These are phyloP conservation scores for Kryptopterus vitreolus DNA, from an alignment of 2,797 vertebrate species.

Conservation along the genomic window DNA sequence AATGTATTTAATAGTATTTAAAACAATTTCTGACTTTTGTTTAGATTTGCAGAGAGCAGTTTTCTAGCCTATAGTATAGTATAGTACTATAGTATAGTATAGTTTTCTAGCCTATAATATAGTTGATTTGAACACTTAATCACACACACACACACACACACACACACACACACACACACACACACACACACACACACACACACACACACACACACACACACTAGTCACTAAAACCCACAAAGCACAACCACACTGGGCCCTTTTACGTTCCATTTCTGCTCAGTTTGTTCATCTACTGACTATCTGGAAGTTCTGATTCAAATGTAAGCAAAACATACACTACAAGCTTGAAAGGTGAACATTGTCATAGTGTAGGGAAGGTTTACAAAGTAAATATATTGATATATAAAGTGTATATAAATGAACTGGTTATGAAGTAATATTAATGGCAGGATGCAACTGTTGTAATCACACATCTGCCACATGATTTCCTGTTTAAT, in stretches of 20 bases:
- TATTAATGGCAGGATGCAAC: background rate
- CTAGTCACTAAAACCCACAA: background rate
- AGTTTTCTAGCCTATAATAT: background rate
- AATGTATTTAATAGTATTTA: background rate
- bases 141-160: background rate
- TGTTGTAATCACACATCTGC: slow-evolving; percentile 7
- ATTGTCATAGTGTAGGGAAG: no score
- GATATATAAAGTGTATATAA: no score
- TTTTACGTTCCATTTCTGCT: background rate
- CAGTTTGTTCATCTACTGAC: background rate
- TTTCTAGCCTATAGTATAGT: background rate
- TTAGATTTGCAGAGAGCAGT: background rate
- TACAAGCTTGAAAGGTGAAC: no score
- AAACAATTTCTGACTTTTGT: background rate
- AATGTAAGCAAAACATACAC: no score
- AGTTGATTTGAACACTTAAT: slow-evolving; percentile 1
- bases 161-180: no score
- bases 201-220: background rate
- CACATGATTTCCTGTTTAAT: slow-evolving; percentile 14
- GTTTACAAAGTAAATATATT: background rate
- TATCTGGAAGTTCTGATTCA: background rate
- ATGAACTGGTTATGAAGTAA: background rate
- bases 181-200: no score
- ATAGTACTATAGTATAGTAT: no score
- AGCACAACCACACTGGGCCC: background rate